Evolutionary conservation across 2,113 vertebrate species (phyloP), one percentile per base, ranked within the genome.

Genomic region (Tichodroma muraria): DNA sequence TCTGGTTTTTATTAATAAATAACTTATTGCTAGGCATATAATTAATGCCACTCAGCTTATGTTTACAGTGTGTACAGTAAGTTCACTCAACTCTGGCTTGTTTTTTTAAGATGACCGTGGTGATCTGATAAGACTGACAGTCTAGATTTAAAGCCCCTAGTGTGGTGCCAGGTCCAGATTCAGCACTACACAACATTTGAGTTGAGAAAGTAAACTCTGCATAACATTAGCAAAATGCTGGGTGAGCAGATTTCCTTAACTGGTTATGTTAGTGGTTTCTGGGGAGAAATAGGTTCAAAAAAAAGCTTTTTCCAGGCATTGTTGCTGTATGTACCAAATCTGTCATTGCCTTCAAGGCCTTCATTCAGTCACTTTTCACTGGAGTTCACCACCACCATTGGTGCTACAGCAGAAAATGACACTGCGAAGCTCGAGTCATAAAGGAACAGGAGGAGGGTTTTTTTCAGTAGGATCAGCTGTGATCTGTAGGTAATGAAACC

Each of bases 241-340:
- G 10, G 10, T 17, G 68, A 70, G 19, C 0, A 0, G 1, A 11
- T 86, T 86, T 80, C 69, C 47, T 54, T 65, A 45, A 11, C 7
- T 37, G 37, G 7, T 52, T 28, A 15, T 42, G 8, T 47, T 44
- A 63, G 64, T 49, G 37, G 8, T 52, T 86, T 31, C n/a, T 56
- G 19, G 28, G 52, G 35, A 86, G 44, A 79, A 4, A 15, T 31
- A 52, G 18, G 70, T 59, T 68, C 14, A 71, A 33, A 80, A n/a
- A 27, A 15, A 38, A 71, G n/a, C 6, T 44, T 88, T 65, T 64
- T 31, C 24, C 40, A 53, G 66, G 37, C 20, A 3, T 30, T 47
- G 8, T 38, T 68, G 47, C 14, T 33, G 9, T 57, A 2, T 15
- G 7, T 13, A 33, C 23, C 16, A 33, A 3, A 1, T 63, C 40